Base-by-base conservation (phyloP, 2,113 vertebrate species). In the Muntiacus reevesi region DNA sequence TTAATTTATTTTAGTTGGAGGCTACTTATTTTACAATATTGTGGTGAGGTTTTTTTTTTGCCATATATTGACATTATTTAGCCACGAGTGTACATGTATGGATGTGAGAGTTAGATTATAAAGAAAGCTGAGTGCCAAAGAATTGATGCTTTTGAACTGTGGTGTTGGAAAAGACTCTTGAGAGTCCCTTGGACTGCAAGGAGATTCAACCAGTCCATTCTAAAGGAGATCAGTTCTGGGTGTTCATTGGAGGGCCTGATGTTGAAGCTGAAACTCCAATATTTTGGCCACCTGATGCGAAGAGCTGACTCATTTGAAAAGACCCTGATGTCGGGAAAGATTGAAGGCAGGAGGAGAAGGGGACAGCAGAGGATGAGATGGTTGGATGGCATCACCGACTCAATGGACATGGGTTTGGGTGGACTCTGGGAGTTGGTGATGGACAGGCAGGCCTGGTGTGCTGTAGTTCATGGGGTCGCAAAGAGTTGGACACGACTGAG, bases 61-160 rank as follows among this genome's bases (percentile, higher is more conserved):
- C n/a, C 67, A 23, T 40, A 13, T 71, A 36, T 23, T 36, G n/a
- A 23, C 67, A 36, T 40, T 23, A 40, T 23, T 71, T 71, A 40
- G n/a, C 10, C n/a, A 23, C 12, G 19, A 10, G 10, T 40, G 5
- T 71, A 40, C 67, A 23, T 40, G 67, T 71, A 71, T 23, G 64
- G 64, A 67, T 67, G n/a, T 67, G 64, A 67, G 64, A 36, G n/a
- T 36, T 36, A n/a, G 64, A 67, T 17, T 67, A 10, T 67, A 67
- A 67, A 67, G 64, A 36, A 67, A 67, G 9, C n/a, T 67, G n/a
- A 67, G n/a, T 0, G 2, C 4, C 0, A 0, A 67, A 67, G 64
- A 67, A 67, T 11, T 67, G n/a, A 67, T 36, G 17, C n/a, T 67
- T 67, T 36, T 67, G 92, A 86, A 71, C 85, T 96, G 47, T 50